These are phyloP conservation scores for Lagothrix lagotricha DNA, from an alignment of 2,797 vertebrate genomes.

Conservation along the genomic window DNA sequence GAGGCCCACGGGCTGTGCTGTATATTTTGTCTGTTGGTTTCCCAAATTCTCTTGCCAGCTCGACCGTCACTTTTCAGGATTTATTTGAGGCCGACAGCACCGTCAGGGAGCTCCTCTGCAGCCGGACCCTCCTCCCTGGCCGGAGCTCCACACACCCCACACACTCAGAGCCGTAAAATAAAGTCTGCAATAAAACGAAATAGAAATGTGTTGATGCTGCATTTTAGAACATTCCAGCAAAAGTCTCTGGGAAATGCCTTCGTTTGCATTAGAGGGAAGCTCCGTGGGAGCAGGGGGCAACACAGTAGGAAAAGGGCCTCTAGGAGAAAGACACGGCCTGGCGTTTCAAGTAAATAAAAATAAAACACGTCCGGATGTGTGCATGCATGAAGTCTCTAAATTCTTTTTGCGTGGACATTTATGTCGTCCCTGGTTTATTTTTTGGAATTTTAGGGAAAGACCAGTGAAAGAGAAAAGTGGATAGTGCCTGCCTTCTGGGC, in stretches of 20 bases:
- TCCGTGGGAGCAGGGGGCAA: not conserved
- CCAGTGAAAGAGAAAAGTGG: not conserved
- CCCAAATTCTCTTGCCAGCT: not conserved
- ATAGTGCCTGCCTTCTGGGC: not conserved
- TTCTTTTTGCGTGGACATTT: not conserved
- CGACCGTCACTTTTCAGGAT: conserved; percentile 27
- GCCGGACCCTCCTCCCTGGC: not conserved
- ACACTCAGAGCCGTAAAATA: not conserved
- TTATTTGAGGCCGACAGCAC: fast-evolving
- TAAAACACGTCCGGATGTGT: not conserved
- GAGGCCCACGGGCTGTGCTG: not conserved
- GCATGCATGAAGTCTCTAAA: too few relatives aligned
- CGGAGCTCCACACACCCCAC: not conserved
- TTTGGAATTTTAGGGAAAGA: not conserved
- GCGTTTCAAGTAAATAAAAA: conserved; percentile 12
- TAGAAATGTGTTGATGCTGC: not conserved
- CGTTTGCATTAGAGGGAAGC: not conserved
- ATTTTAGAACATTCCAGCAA: conserved; percentile 31
- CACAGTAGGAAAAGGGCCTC: not conserved
- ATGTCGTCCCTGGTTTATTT: not conserved
- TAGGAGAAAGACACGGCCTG: not conserved
- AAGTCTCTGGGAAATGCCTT: not conserved
- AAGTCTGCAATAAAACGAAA: not conserved
- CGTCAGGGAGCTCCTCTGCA: fast-evolving
- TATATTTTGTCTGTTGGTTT: conserved; percentile 66